These are phyloP conservation scores for Orchesella flavescens DNA, from an alignment of 2,888 invertebrate species.

Conservation along the genomic window DNA sequence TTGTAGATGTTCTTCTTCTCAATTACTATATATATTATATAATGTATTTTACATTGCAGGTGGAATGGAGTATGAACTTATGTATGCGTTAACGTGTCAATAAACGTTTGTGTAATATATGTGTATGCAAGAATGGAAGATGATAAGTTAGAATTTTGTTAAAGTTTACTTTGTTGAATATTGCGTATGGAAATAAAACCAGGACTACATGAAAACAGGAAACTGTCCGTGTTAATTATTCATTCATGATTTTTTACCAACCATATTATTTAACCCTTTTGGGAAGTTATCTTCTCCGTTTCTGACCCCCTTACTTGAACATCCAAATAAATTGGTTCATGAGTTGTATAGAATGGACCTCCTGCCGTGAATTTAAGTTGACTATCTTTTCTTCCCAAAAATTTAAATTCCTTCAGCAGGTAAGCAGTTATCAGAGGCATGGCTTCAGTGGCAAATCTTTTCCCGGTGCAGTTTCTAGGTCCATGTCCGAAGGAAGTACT, in stretches of 20 bases:
- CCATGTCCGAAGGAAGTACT: constrained; percentile 56
- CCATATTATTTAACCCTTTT: too few relatives aligned
- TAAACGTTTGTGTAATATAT: not conserved
- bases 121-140: not conserved
- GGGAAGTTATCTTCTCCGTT: too few relatives aligned
- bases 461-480: constrained; percentile 57
- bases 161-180: constrained; percentile 54
- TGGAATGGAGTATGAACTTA: not conserved
- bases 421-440: constrained; percentile 44
- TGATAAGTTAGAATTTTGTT: constrained; percentile 39
- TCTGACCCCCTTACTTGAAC: not conserved
- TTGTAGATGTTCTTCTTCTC: not conserved
- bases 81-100: not conserved
- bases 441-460: constrained; percentile 45
- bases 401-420: constrained; percentile 36
- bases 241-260: too few relatives aligned
- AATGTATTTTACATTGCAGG: not conserved
- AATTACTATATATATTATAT: not conserved
- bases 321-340: constrained; percentile 44
- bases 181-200: constrained; percentile 54
- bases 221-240: not conserved
- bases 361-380: constrained; percentile 31
- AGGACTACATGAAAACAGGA: constrained; percentile 33
- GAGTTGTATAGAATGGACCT: constrained; percentile 42
- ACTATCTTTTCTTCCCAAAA: constrained; percentile 37